These are phyloP conservation scores for Platyrinchus mystaceus DNA, from an alignment of 2,797 vertebrate species.

Conservation along the genomic window DNA sequence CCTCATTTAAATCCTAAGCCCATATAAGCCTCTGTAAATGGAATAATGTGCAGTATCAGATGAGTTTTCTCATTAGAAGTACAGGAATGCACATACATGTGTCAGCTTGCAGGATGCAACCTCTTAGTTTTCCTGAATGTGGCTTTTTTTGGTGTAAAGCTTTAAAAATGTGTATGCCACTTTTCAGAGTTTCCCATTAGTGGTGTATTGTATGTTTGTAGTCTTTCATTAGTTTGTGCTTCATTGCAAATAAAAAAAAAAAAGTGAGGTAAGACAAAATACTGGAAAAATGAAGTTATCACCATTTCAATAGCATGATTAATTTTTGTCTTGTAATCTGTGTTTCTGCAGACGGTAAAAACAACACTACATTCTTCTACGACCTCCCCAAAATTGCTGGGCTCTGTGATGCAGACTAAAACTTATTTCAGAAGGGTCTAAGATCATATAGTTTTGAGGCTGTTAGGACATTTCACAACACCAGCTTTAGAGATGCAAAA, in stretches of 20 bases:
- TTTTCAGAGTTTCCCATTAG: background rate
- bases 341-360: background rate
- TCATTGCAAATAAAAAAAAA: background rate
- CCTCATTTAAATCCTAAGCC: background rate
- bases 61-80: background rate
- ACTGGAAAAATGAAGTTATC: background rate
- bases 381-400: background rate
- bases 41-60: background rate
- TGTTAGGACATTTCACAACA: background rate
- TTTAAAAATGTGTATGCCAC: background rate
- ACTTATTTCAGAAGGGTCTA: background rate
- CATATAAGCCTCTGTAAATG: background rate
- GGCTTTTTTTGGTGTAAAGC: background rate
- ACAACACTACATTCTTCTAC: background rate
- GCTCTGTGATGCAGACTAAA: background rate
- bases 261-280: background rate
- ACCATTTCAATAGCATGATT: background rate
- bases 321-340: background rate
- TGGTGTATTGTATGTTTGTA: background rate
- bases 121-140: background rate
- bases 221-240: background rate
- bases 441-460: background rate
- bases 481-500: background rate
- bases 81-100: background rate
- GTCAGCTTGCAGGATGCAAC: background rate